A percentile compares a stretch with the other conserved stretches of the same genome.
Conservation (phyloP, 1,140 invertebrate genomes). For the Magallana angulata region DNA sequence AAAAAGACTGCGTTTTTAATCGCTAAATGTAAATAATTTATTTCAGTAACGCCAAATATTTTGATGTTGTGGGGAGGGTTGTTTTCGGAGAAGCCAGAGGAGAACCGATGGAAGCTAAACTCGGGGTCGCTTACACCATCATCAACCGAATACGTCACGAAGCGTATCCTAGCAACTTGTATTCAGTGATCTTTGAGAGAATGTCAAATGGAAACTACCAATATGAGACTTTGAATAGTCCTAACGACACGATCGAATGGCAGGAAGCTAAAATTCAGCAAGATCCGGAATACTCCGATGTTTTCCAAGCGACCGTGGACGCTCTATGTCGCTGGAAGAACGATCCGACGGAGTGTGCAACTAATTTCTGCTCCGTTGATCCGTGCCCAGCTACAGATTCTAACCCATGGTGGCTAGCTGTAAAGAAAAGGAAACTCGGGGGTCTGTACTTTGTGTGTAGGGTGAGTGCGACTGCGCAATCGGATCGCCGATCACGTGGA, state of each 20-base stretch:
- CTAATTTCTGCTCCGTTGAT: slow-evolving; percentile 24
- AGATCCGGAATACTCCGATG: slow-evolving; percentile 2
- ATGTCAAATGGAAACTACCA: background rate
- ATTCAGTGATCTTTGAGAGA: slow-evolving; percentile 26
- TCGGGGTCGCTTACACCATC: slow-evolving; percentile 42
- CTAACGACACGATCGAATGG: slow-evolving; percentile 15
- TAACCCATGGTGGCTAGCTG: slow-evolving; percentile 19
- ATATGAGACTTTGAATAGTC: slow-evolving; percentile 16
- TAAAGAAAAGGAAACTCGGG: slow-evolving; percentile 32
- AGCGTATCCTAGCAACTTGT: slow-evolving; percentile 29
- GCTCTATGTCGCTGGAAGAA: background rate
- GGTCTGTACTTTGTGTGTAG: slow-evolving; percentile 22
- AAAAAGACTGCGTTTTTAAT: no score
- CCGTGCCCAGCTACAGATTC: slow-evolving; percentile 28
- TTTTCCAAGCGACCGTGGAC: slow-evolving; percentile 19
- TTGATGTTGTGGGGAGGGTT: slow-evolving; percentile 10
- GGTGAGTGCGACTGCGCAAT: background rate
- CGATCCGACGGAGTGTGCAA: slow-evolving; percentile 7
- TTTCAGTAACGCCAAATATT: slow-evolving; percentile 14
- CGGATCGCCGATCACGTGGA: background rate
- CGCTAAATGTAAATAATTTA: background rate
- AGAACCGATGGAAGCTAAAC: slow-evolving; percentile 9
- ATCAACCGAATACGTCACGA: slow-evolving; percentile 27
- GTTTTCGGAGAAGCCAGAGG: slow-evolving; percentile 43
- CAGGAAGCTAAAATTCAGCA: slow-evolving; percentile 8